phyloP scores from a whole-genome alignment of 1,140 invertebrate genomes.

The Diorhabda carinulata region DNA sequence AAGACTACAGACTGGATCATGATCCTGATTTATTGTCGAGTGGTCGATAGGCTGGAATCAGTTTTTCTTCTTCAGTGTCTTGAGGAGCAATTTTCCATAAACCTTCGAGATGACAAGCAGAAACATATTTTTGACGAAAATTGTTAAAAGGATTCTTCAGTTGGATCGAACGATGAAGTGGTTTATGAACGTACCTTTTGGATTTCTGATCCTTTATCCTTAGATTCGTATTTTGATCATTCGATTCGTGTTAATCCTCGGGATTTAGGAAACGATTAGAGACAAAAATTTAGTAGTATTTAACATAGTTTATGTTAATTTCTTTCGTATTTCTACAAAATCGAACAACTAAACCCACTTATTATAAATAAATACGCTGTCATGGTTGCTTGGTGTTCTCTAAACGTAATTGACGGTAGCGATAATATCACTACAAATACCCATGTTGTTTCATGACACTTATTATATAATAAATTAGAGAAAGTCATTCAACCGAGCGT shows the following conservation, averaged over 20 bases:
- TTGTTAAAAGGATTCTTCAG: too few relatives aligned
- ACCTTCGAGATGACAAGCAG: not conserved
- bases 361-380: too few relatives aligned
- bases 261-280: too few relatives aligned
- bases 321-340: too few relatives aligned
- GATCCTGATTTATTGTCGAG: not conserved
- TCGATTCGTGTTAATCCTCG: too few relatives aligned
- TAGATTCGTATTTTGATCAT: too few relatives aligned
- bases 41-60: not conserved
- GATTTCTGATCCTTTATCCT: too few relatives aligned
- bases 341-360: too few relatives aligned
- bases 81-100: not conserved
- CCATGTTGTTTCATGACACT: constrained; percentile 6
- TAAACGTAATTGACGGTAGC: not conserved
- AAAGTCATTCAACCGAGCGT: constrained; percentile 4
- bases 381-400: not conserved
- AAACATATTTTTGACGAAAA: not conserved
- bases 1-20: not conserved
- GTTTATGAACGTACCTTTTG: too few relatives aligned
- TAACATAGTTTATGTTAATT: too few relatives aligned
- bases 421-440: constrained; percentile 1
- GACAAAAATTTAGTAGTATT: too few relatives aligned
- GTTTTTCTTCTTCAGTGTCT: not conserved
- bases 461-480: constrained; percentile 4
- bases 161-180: too few relatives aligned